Percentiles rank a stretch among this genome's conserved stretches.
Conservation (phyloP, 2,888 invertebrate species). For the Caenorhabditis virilis region DNA sequence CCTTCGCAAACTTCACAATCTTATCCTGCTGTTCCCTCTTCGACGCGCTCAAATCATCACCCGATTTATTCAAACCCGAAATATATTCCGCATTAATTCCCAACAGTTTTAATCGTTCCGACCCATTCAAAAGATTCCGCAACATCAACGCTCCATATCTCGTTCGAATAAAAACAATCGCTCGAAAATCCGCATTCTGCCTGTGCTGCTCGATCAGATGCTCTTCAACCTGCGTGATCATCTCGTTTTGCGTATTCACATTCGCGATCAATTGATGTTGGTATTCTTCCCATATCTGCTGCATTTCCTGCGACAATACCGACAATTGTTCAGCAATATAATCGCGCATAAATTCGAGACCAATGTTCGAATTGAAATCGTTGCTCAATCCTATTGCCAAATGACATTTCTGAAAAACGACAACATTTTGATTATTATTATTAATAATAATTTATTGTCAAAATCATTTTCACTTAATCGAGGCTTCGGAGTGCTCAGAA, state of each 20-base stretch:
- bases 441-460: too few relatives aligned
- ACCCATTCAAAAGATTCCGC: conserved; percentile 22
- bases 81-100: conserved; percentile 26
- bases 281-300: conserved; percentile 7
- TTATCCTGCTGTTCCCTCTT: conserved; percentile 27
- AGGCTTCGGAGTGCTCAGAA: too few relatives aligned
- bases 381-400: conserved; percentile 12
- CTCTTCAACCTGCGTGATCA: conserved; percentile 15
- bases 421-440: too few relatives aligned
- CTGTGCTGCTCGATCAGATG: conserved; percentile 8
- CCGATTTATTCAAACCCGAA: conserved; percentile 24
- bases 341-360: conserved; percentile 11
- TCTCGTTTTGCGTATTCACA: conserved; percentile 9
- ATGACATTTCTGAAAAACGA: conserved; percentile 18
- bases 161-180: conserved; percentile 48
- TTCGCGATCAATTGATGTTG: background rate
- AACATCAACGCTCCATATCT: conserved; percentile 36
- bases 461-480: too few relatives aligned
- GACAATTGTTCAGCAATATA: conserved; percentile 4
- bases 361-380: conserved; percentile 29
- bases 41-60: conserved; percentile 13
- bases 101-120: conserved; percentile 1
- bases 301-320: conserved; percentile 8
- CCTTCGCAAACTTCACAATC: conserved; percentile 13
- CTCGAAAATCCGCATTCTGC: conserved; percentile 30